A percentile compares a stretch with the other conserved stretches of the same genome.
phyloP scores from a whole-genome alignment of 2,113 vertebrate species.

The Xerus inauris region DNA sequence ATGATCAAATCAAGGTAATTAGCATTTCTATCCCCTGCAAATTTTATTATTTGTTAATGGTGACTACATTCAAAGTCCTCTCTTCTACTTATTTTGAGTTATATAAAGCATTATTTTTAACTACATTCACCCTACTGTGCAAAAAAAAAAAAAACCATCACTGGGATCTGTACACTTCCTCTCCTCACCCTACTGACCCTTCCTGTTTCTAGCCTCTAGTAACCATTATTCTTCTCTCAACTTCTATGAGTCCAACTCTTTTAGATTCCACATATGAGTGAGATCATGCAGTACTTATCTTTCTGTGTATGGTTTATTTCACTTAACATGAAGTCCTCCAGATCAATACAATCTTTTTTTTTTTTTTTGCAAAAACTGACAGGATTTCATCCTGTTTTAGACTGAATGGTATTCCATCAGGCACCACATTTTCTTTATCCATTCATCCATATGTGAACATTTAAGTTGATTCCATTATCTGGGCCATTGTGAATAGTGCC shows the following conservation, averaged over 20 bases:
- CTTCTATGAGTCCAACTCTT: not conserved
- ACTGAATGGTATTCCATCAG: not conserved
- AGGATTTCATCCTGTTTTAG: not conserved
- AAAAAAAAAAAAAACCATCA: not conserved
- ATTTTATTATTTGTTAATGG: not conserved
- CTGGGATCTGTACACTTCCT: not conserved
- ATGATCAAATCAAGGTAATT: not conserved
- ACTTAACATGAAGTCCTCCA: too few species aligned
- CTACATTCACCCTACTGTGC: not conserved
- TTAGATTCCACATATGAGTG: not conserved
- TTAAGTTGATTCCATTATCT: too few species aligned
- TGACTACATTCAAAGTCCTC: not conserved
- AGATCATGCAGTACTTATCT: not conserved
- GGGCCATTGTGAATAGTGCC: too few species aligned
- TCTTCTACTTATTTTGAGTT: not conserved
- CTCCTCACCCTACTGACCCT: not conserved
- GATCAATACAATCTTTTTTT: not conserved
- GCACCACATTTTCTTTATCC: not conserved
- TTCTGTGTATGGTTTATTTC: not conserved
- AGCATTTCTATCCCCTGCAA: not conserved
- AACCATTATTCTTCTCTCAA: not conserved
- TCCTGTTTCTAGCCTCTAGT: not conserved
- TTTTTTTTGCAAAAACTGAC: not conserved
- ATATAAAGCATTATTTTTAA: not conserved
- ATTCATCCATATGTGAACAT: not conserved